Percentiles rank a stretch among this genome's conserved stretches.
These are phyloP conservation scores for Probaryconus sp. DNA, from an alignment of 1,140 invertebrate genomes.

Conservation along the genomic window DNA sequence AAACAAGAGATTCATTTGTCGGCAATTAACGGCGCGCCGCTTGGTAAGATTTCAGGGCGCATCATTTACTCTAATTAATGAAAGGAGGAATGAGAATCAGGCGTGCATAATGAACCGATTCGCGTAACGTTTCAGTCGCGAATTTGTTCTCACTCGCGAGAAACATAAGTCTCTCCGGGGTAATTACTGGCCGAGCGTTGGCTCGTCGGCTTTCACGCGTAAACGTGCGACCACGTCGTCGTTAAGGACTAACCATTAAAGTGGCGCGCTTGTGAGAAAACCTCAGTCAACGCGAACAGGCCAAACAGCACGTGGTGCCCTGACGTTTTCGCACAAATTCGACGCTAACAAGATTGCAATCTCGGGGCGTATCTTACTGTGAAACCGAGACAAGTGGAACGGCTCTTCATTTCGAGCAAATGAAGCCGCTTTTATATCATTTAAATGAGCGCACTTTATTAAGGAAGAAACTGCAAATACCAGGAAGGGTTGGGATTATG, in stretches of 20 bases:
- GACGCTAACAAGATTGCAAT: too few relatives aligned
- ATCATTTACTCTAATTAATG: slow-evolving; percentile 34
- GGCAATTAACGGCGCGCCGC: slow-evolving; percentile 17
- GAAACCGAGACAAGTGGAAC: slow-evolving; percentile 13
- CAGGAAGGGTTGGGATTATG: background rate
- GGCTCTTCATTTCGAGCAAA: slow-evolving; percentile 2
- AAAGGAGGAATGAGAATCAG: slow-evolving; percentile 3
- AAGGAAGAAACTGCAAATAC: slow-evolving; percentile 20
- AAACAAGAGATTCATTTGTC: slow-evolving; percentile 38
- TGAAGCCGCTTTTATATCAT: background rate
- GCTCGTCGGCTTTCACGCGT: slow-evolving; percentile 4
- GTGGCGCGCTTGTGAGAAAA: slow-evolving; percentile 20
- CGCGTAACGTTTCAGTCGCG: slow-evolving; percentile 13
- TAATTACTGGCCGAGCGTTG: slow-evolving; percentile 23
- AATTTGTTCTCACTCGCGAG: slow-evolving; percentile 16
- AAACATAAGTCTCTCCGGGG: slow-evolving; percentile 13
- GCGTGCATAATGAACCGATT: slow-evolving; percentile 22
- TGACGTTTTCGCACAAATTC: too few relatives aligned
- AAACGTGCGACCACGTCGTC: slow-evolving; percentile 19
- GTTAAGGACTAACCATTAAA: slow-evolving; percentile 28
- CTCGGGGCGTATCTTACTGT: slow-evolving; percentile 20
- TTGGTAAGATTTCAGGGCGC: background rate
- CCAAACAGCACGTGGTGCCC: too few relatives aligned
- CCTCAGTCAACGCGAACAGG: background rate
- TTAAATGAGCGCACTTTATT: slow-evolving; percentile 18